A percentile compares a stretch with the other conserved stretches of the same genome.
These are phyloP conservation scores for Ethmia dodecea DNA, from an alignment of 2,888 invertebrate genomes.

Conservation along the genomic window DNA sequence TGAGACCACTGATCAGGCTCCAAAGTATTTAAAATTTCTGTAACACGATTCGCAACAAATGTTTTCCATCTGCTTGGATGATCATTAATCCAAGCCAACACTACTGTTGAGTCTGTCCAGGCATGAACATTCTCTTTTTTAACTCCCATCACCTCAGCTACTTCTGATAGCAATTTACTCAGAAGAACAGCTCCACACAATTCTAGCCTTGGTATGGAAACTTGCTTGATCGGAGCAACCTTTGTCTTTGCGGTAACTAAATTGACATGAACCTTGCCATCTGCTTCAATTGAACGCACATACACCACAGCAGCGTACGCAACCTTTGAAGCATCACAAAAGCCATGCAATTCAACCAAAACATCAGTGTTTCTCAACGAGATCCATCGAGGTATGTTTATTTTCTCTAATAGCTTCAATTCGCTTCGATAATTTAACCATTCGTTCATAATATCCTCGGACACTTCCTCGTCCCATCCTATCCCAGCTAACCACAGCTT, in stretches of 20 bases:
- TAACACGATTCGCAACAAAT: conserved; percentile 13
- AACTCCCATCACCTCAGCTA: conserved; percentile 3
- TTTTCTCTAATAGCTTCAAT: conserved; percentile 3
- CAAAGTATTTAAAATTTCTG: conserved; percentile 13
- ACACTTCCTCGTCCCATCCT: conserved; percentile 18
- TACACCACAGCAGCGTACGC: conserved; percentile 21
- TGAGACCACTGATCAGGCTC: conserved; percentile 12
- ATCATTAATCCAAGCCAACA: conserved; percentile 12
- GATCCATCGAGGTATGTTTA: conserved; percentile 19
- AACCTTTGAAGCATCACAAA: conserved; percentile 18
- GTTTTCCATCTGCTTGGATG: conserved; percentile 14
- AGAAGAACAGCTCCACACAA: conserved; percentile 18
- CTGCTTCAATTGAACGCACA: conserved; percentile 2
- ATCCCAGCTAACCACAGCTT: conserved; percentile 18
- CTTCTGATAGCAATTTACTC: conserved; percentile 13
- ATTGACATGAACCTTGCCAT: conserved; percentile 2
- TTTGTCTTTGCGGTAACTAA: conserved; percentile 17
- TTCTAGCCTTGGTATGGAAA: conserved; percentile 21
- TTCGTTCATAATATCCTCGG: conserved; percentile 7
- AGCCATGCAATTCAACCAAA: conserved; percentile 16
- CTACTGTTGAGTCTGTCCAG: conserved; percentile 17
- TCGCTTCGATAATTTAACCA: conserved; percentile 15
- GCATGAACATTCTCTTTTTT: conserved; percentile 6
- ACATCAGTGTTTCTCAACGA: neutral
- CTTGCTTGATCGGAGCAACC: conserved; percentile 18